Evolutionary conservation across 2,797 vertebrate genomes (phyloP).

Genomic region (Gymnoscopelus braueri): DNA sequence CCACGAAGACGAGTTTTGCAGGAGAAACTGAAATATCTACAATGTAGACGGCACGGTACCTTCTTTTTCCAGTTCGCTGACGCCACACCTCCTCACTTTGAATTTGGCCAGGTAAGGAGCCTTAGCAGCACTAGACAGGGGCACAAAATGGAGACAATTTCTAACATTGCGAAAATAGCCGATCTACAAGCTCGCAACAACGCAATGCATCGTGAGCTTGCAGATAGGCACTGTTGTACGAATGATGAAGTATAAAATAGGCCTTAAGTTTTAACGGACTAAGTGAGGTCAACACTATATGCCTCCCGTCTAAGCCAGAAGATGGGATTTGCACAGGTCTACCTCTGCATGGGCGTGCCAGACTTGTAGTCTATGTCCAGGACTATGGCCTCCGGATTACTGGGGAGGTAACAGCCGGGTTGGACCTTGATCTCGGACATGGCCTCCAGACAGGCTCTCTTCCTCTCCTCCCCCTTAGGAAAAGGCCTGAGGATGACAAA

Average conservation of each 20-base stretch:
- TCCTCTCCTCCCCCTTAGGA: constrained; percentile 96
- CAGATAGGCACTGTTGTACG: no score
- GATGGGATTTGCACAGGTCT: constrained; percentile 6
- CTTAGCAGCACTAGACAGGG: constrained; percentile 88
- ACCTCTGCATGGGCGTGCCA: constrained; percentile 97
- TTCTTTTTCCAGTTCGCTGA: constrained; percentile 97
- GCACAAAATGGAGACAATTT: constrained; percentile 3
- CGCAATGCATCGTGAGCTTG: no score
- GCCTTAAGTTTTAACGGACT: no score
- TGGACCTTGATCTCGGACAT: constrained; percentile 96
- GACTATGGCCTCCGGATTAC: constrained; percentile 96
- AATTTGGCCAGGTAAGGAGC: constrained; percentile 96
- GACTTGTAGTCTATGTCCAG: constrained; percentile 97
- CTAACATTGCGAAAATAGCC: no score
- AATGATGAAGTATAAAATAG: no score
- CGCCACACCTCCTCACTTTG: constrained; percentile 93
- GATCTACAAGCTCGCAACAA: no score
- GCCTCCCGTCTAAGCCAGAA: background rate
- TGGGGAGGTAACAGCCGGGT: constrained; percentile 95
- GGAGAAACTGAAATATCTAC: background rate
- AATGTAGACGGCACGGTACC: constrained; percentile 70
- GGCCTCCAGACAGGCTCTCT: constrained; percentile 91
- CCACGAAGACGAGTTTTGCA: background rate
- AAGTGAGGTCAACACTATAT: no score
- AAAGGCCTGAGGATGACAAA: constrained; percentile 84